These are phyloP conservation scores for Crambe crambe DNA, from an alignment of 37 sponge, comb jelly and placozoan species.

Conservation along the genomic window DNA sequence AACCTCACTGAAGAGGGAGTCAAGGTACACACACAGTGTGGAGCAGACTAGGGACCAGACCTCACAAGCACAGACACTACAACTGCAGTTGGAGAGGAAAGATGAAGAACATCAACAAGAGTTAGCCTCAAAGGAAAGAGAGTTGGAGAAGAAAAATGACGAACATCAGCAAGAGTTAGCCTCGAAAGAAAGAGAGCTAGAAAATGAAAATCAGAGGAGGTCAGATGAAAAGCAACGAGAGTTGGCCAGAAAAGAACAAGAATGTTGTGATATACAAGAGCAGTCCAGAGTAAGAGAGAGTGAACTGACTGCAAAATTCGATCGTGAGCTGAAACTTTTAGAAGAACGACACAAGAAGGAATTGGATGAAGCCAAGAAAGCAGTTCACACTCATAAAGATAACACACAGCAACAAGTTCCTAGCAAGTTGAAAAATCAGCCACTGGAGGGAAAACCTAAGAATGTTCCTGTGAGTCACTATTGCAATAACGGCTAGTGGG, in stretches of 20 bases:
- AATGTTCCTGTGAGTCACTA: too few relatives aligned
- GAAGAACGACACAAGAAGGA: background rate
- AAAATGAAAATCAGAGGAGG: background rate
- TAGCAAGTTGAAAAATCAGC: too few relatives aligned
- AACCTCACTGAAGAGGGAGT: background rate
- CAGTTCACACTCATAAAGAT: too few relatives aligned
- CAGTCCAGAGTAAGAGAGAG: background rate
- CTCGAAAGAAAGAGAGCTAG: background rate
- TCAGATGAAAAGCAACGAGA: background rate
- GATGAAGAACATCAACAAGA: background rate
- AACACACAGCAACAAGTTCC: too few relatives aligned
- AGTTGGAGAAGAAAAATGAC: background rate
- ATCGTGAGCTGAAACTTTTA: background rate
- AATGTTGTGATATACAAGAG: background rate
- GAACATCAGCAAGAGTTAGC: background rate
- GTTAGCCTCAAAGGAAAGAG: background rate
- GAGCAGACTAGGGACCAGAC: background rate
- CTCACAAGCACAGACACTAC: background rate
- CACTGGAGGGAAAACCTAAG: too few relatives aligned
- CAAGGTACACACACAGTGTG: background rate
- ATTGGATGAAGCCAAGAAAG: too few relatives aligned
- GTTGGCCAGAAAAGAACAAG: background rate
- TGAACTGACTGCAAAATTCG: background rate
- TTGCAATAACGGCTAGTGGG: too few relatives aligned
- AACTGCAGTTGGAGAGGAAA: background rate